Conservation (phyloP, 2,888 invertebrate species). For the Drosophila ustulata region DNA sequence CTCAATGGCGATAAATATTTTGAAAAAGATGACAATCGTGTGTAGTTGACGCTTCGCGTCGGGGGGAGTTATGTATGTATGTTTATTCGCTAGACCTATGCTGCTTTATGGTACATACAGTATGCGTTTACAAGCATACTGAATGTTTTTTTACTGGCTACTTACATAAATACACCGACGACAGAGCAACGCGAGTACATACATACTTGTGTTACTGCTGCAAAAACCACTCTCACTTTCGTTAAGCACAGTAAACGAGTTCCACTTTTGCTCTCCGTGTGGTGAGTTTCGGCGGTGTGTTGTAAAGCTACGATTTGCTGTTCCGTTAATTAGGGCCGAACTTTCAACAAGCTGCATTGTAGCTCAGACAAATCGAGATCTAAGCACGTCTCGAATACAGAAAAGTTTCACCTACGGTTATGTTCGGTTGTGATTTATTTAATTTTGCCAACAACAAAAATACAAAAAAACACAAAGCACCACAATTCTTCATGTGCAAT, state of each 20-base stretch:
- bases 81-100: neutral
- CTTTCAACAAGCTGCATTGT: conserved; percentile 64
- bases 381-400: conserved; percentile 56
- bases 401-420: conserved; percentile 70
- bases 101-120: neutral
- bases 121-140: neutral
- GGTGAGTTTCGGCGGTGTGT: conserved; percentile 62
- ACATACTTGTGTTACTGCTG: conserved; percentile 16
- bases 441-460: conserved; percentile 4
- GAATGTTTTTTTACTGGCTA: neutral
- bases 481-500: conserved; percentile 9
- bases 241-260: conserved; percentile 66
- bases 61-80: neutral
- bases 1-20: conserved; percentile 1
- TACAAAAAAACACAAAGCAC: conserved; percentile 3
- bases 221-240: conserved; percentile 73
- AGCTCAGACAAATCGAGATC: conserved; percentile 63
- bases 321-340: conserved; percentile 65
- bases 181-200: conserved; percentile 6
- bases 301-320: conserved; percentile 65
- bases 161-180: conserved; percentile 11
- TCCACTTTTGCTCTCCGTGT: conserved; percentile 67
- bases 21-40: neutral
- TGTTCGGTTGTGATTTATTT: conserved; percentile 61
- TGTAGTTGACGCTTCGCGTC: neutral